A percentile compares a stretch with the other conserved stretches of the same genome.
These are phyloP conservation scores for Chymomyza fuscimana DNA, from an alignment of 2,888 invertebrate species.

Conservation along the genomic window DNA sequence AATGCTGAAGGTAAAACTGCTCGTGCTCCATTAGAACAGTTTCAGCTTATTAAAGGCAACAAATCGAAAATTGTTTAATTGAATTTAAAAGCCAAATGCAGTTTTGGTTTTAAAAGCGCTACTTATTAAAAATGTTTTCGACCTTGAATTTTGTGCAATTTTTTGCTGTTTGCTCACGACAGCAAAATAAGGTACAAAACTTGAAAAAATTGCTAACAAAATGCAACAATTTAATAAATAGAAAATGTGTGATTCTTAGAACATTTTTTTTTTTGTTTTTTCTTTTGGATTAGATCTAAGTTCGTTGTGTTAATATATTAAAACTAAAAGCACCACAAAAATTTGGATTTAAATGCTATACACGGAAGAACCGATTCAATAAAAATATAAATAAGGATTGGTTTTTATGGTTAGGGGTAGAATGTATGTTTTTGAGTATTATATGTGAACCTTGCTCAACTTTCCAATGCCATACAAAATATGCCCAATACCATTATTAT, in stretches of 20 bases:
- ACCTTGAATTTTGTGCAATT: conserved; percentile 55
- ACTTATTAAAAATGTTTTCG: conserved; percentile 1
- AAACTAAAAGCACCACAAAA: conserved; percentile 27
- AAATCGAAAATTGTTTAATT: conserved; percentile 36
- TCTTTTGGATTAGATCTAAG: not conserved
- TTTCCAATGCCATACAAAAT: conserved; percentile 58
- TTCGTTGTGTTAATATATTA: not conserved
- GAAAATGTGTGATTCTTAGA: conserved; percentile 52
- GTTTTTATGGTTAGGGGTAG: conserved; percentile 6
- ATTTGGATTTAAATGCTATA: conserved; percentile 49
- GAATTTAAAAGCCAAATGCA: conserved; percentile 32
- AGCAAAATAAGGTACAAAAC: conserved; percentile 71
- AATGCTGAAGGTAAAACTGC: conserved; percentile 36
- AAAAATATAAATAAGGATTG: conserved; percentile 23
- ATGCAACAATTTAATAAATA: conserved; percentile 10
- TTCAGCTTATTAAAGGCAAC: conserved; percentile 29
- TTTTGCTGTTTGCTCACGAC: conserved; percentile 78
- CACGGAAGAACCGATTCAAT: conserved; percentile 59
- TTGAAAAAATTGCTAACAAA: conserved; percentile 14
- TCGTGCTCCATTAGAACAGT: conserved; percentile 64
- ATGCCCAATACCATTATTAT: conserved; percentile 52
- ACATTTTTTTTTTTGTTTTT: conserved; percentile 13
- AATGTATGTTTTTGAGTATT: conserved; percentile 22
- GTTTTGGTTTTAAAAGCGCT: conserved; percentile 40
- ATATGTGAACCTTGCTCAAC: conserved; percentile 35